These are phyloP conservation scores for Beris chalybata DNA, from an alignment of 2,888 invertebrate species.

Conservation along the genomic window DNA sequence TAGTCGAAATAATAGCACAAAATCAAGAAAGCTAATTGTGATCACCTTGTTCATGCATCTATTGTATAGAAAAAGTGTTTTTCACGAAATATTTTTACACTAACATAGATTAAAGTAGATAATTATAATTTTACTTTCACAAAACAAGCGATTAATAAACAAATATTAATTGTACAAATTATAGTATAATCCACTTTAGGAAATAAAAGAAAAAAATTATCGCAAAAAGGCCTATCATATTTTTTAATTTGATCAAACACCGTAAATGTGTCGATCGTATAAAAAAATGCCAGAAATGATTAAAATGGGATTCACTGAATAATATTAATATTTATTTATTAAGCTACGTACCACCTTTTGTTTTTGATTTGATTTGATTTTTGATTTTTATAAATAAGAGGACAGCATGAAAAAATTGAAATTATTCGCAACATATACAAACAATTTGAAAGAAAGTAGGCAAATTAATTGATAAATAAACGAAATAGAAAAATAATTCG, in stretches of 20 bases:
- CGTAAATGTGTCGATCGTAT: too few relatives aligned
- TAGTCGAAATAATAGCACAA: neutral
- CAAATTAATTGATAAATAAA: neutral
- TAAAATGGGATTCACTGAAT: too few relatives aligned
- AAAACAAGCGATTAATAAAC: conserved; percentile 34
- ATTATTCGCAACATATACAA: conserved; percentile 37
- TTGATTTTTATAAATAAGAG: conserved; percentile 32
- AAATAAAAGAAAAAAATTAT: neutral
- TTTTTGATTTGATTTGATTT: too few relatives aligned
- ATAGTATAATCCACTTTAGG: neutral
- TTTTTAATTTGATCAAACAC: too few relatives aligned
- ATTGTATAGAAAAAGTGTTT: too few relatives aligned
- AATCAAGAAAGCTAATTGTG: neutral
- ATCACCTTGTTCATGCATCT: neutral
- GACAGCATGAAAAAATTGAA: conserved; percentile 43
- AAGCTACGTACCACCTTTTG: conserved; percentile 43
- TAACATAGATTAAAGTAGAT: neutral
- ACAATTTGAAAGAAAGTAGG: conserved; percentile 11
- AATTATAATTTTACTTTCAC: too few relatives aligned
- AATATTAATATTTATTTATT: conserved; percentile 35
- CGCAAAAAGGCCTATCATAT: neutral
- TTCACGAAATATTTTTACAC: neutral
- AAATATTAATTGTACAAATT: conserved; percentile 29
- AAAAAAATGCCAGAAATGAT: too few relatives aligned
- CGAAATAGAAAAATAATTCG: conserved; percentile 15